Conservation (phyloP, 2,797 vertebrate genomes). For the Buphagus erythrorhynchus region DNA sequence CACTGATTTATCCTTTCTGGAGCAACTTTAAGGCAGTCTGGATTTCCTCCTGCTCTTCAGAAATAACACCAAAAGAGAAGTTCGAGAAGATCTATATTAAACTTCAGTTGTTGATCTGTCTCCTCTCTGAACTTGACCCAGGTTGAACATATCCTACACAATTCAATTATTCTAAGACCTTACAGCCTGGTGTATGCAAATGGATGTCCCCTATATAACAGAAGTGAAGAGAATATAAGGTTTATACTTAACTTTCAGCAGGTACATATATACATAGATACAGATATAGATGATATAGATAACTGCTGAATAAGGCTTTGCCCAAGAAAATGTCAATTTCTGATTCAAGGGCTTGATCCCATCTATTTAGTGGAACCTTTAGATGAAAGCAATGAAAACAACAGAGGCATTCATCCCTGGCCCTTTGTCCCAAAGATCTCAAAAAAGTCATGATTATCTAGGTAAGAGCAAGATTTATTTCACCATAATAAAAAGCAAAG, state of each 20-base stretch:
- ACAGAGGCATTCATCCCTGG: neutral
- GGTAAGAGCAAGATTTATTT: neutral
- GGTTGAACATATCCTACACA: neutral
- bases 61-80: neutral
- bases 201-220: neutral
- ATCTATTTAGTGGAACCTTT: neutral
- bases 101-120: neutral
- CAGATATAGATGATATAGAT: neutral
- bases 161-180: neutral
- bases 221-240: neutral
- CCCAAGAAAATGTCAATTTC: neutral
- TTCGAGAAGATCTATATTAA: neutral
- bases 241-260: neutral
- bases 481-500: neutral
- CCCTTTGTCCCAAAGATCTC: neutral
- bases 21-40: constrained; percentile 1
- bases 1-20: constrained; percentile 23
- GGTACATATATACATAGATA: no score
- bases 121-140: neutral
- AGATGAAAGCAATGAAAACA: neutral
- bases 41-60: neutral
- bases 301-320: neutral
- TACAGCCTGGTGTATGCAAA: neutral
- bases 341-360: neutral
- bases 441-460: neutral